Evolutionary conservation across 1,140 invertebrate genomes (phyloP), one percentile per base, ranked within the genome.

Genomic region (Globodera ellingtonae): DNA sequence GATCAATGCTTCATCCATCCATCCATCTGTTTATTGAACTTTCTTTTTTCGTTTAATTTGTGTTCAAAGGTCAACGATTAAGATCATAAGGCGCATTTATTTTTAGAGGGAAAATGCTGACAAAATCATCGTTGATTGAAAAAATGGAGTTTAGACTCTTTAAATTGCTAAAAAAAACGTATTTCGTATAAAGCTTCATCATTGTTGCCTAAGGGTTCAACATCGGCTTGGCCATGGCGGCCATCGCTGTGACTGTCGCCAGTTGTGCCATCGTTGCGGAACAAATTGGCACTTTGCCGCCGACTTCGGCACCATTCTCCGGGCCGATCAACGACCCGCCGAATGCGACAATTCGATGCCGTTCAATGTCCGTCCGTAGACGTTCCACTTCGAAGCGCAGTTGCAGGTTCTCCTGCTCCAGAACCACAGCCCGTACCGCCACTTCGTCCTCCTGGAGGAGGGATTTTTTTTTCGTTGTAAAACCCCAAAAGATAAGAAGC

Each of bases 361-460:
- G 85, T 21, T 90, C 90, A 6, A 92, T 92, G 88, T 93, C 93
- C 59, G 91, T 92, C 87, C 92, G 91, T 35, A 92, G 72, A 5
- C 92, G 90, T 1, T 92, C 91, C 0, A 94, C 84, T 89, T 93
- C 91, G 77, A 92, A 92, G 47, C 92, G 91, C 44, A 94, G 88
- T 92, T 92, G 3, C 92, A 86, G 82, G 83, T 94, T 94, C 90
- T 95, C 94, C 70, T 93, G 92, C 90, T 97, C 94, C 5, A 98
- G 90, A 82, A 93, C 95, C 0, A 93, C 93, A 0, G 94, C 94
- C 75, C 94, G 90, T 52, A 97, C 94, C 0, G 95, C 94, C 21
- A 97, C 94, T 87, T 95, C 94, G 79, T 97, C 94, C 89, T 98
- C 96, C 88, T 85, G 59, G 1, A 21, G 83, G 81, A 70, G 7